These are phyloP conservation scores for Cosmopolites sordidus DNA, from an alignment of 2,888 invertebrate genomes.

Conservation along the genomic window DNA sequence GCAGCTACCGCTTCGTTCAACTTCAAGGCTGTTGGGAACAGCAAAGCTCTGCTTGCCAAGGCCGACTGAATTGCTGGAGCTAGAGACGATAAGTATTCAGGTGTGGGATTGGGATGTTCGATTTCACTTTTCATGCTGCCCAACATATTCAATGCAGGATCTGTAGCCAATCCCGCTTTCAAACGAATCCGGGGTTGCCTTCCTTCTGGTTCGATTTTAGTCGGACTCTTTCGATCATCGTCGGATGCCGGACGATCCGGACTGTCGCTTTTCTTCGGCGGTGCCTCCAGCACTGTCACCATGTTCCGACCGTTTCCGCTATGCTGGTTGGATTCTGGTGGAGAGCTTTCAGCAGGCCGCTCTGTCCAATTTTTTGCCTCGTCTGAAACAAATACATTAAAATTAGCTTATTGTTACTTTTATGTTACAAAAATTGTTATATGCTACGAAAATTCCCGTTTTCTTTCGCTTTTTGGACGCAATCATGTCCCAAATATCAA, in stretches of 20 bases:
- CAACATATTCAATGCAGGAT: conserved; percentile 63
- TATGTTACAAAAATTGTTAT: too few species aligned
- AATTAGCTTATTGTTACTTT: too few species aligned
- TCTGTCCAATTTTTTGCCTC: conserved; percentile 62
- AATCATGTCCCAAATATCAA: too few species aligned
- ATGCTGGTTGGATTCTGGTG: conserved; percentile 29
- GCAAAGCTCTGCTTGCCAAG: conserved; percentile 47
- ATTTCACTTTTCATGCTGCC: conserved; percentile 17
- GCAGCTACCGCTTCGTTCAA: conserved; percentile 32
- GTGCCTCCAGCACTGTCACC: conserved; percentile 31
- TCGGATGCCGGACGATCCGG: conserved; percentile 41
- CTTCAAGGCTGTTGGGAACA: conserved; percentile 43
- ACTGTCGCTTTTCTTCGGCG: conserved; percentile 50
- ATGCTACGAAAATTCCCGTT: too few species aligned
- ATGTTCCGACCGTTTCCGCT: conserved; percentile 12
- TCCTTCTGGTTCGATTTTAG: conserved; percentile 36
- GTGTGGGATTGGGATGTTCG: conserved; percentile 33
- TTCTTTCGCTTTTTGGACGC: too few species aligned
- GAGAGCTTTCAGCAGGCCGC: conserved; percentile 51
- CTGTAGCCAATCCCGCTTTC: conserved; percentile 75
- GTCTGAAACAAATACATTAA: conserved; percentile 48
- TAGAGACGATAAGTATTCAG: conserved; percentile 52
- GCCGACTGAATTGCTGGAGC: conserved; percentile 51
- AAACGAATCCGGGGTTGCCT: conserved; percentile 65
- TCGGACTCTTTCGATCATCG: conserved; percentile 37